Evolutionary conservation across 2,113 vertebrate genomes (phyloP), one percentile per base, ranked within the genome.

Genomic region (Actenoides lindsayi): DNA sequence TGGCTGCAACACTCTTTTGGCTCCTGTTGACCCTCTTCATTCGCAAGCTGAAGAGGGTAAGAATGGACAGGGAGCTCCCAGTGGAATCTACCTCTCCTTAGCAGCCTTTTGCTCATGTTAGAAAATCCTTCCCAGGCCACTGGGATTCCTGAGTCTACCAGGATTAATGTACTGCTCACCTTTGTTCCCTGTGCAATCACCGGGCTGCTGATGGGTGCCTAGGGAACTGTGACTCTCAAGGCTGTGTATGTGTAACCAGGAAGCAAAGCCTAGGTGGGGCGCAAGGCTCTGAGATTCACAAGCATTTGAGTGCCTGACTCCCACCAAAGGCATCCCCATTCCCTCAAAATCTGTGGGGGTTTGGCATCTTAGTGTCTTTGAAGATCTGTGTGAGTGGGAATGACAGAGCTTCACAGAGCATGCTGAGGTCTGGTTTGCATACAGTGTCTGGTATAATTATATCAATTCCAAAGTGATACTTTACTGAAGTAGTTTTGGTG

Each of bases 21-120:
- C 98, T 99, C 56, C 95, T 99, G 37, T 51, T 99, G 94, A 99
- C 99, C 0, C 98, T 99, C 82, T 98, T 99, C 87, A 99, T 99
- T 95, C 98, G 99, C 63, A 99, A 99, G 97, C 96, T 99, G 73
- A 99, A 98, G 98, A 98, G 97, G 98, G 98, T 98, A 98, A 98
- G 98, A 57, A 50, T 1, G 12, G 37, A 30, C 3, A 11, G 27
- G 31, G 33, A 37, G 17, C 9, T 54, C 53, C 68, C 3, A 0
- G 50, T 1, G 6, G 7, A 30, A 60, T 10, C 33, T 77, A 30
- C 24, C 17, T 87, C 39, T 63, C 42, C 60, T 82, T 65, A 31
- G 27, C 42, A 79, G 50, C 3, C 46, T 25, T 81, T 85, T 63
- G 27, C 4, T 77, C 4, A 0, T 30, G 15, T 56, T 53, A 42